A percentile compares a stretch with the other conserved stretches of the same genome.
These are phyloP conservation scores for Tympanoctomys barrerae DNA, from an alignment of 2,797 vertebrate species.

Conservation along the genomic window DNA sequence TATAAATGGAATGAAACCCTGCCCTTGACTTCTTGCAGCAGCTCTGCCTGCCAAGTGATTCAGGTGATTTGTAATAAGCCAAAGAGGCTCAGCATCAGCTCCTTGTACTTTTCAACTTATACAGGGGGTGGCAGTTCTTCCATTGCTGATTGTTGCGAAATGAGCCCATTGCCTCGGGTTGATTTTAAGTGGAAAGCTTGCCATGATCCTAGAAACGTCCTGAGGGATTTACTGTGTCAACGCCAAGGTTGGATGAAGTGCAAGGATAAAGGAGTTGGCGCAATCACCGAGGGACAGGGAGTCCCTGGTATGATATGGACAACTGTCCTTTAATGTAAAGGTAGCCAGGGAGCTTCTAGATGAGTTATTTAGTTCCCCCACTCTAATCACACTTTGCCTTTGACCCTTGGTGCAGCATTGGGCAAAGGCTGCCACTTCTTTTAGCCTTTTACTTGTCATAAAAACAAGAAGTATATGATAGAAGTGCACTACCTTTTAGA, in stretches of 20 bases:
- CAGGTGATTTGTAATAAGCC: constrained; percentile 60
- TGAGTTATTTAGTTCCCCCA: not conserved
- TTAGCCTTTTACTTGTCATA: not conserved
- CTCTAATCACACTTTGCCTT: not conserved
- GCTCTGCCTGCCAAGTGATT: constrained; percentile 24
- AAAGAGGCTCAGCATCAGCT: constrained; percentile 51
- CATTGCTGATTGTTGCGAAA: constrained; percentile 49
- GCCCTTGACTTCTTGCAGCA: constrained; percentile 36
- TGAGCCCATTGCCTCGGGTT: constrained; percentile 54
- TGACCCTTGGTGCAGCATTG: not conserved
- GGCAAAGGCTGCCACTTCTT: not conserved
- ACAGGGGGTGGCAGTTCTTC: constrained; percentile 39
- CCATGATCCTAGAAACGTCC: constrained; percentile 13
- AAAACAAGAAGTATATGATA: constrained; percentile 35
- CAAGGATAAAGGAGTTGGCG: constrained; percentile 42
- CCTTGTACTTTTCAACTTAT: constrained; percentile 30
- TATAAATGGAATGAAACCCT: constrained; percentile 72
- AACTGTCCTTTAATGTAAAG: not conserved
- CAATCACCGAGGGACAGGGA: not conserved
- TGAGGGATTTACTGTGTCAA: constrained; percentile 63
- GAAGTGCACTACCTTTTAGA: not conserved
- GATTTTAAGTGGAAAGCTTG: constrained; percentile 64
- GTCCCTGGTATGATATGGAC: not conserved
- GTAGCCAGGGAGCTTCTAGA: not conserved
- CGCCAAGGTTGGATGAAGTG: constrained; percentile 57